Evolutionary conservation across 2,113 vertebrate species (phyloP), one percentile per base, ranked within the genome.

Genomic region (Myotis brandtii): DNA sequence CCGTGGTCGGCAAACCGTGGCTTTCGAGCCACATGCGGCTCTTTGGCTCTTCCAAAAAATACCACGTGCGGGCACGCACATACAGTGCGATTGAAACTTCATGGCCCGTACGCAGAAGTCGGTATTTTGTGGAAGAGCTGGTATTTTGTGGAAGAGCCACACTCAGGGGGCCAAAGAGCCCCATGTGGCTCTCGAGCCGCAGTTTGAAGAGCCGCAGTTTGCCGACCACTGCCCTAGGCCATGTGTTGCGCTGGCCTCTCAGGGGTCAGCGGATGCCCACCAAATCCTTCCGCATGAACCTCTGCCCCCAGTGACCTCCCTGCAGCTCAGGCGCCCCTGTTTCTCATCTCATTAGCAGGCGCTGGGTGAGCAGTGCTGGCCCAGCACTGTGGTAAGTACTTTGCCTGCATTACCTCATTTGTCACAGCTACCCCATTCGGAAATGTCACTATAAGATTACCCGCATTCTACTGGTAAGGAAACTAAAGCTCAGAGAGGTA

Each of bases 191-290:
- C 40, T 5, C 6, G 40, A 43, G 40, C 40, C 40, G 5, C 40
- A 40, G 40, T 40, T 40, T 40, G 40, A 5, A 4, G 5, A 40
- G 40, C 40, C 40, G 40, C 40, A 43, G 40, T 43, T 43, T 43
- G 40, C 40, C 40, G 40, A 43, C 40, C 40, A 43, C 40, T 43
- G 40, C 0, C 0, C 30, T 23, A 12, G n/a, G 73, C 43, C 8
- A 0, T 1, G 0, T 30, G 34, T 5, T 30, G 25, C 23, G 0
- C 23, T 12, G 66, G 40, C 32, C 27, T 40, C n/a, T 6, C 2
- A 11, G 18, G 3, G 66, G 8, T 43, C 66, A 46, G 27, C 4
- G 0, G 23, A 66, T 30, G 46, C 1, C 17, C 9, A 37, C 16
- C 4, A 34, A 18, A 7, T 9, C 32, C 48, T 32, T 32, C 10